These are phyloP conservation scores for Chelonus insularis DNA, from an alignment of 1,140 invertebrate species.

Conservation along the genomic window DNA sequence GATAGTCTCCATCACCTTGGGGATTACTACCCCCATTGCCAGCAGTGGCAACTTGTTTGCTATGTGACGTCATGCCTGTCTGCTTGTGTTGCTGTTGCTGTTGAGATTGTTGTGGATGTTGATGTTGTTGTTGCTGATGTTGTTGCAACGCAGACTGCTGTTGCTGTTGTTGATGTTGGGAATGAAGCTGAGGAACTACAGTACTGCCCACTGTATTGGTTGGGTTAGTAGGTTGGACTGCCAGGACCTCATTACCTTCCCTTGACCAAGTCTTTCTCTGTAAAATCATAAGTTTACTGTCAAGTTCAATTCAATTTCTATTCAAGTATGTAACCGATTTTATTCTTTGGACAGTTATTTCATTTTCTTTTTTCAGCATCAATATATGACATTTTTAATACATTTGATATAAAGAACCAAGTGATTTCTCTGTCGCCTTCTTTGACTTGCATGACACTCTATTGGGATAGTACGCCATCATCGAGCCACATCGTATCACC, in stretches of 20 bases:
- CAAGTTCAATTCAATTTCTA: neutral
- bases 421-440: neutral
- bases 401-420: no score
- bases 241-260: slow-evolving; percentile 65
- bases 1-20: slow-evolving; percentile 94
- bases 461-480: slow-evolving; percentile 13
- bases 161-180: slow-evolving; percentile 46
- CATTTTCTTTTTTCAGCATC: no score
- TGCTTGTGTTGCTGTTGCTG: slow-evolving; percentile 33
- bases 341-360: no score
- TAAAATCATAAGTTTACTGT: neutral
- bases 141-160: slow-evolving; percentile 45
- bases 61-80: slow-evolving; percentile 74
- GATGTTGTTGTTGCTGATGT: slow-evolving; percentile 33
- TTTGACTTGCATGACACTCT: neutral
- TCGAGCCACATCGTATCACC: slow-evolving; percentile 19
- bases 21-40: slow-evolving; percentile 65
- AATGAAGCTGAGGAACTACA: slow-evolving; percentile 47
- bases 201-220: slow-evolving; percentile 49
- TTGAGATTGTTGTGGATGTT: slow-evolving; percentile 25
- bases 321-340: neutral
- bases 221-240: slow-evolving; percentile 51
- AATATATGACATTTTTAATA: no score
- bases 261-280: slow-evolving; percentile 68
- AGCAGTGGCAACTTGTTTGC: slow-evolving; percentile 63